Evolutionary conservation across 1,140 invertebrate species (phyloP), one percentile per base, ranked within the genome.

Genomic region (Brachionus paranguensis): DNA sequence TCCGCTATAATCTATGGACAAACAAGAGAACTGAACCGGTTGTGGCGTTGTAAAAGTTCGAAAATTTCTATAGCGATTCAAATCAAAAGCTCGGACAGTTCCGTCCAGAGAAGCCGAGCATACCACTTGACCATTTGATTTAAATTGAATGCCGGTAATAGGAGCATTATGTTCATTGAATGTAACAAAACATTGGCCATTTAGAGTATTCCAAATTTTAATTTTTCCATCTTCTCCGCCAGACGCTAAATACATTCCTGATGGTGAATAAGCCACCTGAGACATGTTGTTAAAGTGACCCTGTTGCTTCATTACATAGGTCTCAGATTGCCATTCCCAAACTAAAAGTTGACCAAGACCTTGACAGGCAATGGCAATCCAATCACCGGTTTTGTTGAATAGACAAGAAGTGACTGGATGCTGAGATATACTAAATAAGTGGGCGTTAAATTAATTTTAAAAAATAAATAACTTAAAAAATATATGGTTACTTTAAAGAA

Each of bases 311-410:
- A 99, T 93, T 0, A 97, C 93, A 86, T 97, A 98, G n/a, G 95
- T 95, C 90, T 99, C 95, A 92, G 95, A 97, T 89, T 97, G 96
- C 96, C 96, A 99, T 90, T 99, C 97, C 96, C 96, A 99, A 7
- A 99, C 96, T 12, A 98, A 88, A 20, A 99, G 89, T 88, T 98
- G 96, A 0, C 96, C 96, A 2, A 94, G 90, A 50, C 92, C 92
- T 29, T 88, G 86, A 87, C 94, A 96, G 0, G 94, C 96, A 60
- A 90, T 84, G 0, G 95, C 96, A 74, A 99, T 93, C 96, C 96
- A 99, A 88, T 99, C 96, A 0, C 96, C 96, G 17, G 93, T 93
- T 10, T 89, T 89, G 87, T 98, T 98, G 47, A 98, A 91, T 0
- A 92, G 89, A 2, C 97, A 92, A 0, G 94, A 92, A 24, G 93